phyloP scores from a whole-genome alignment of 2,888 invertebrate species.

The Marasmarcha lunaedactyla region DNA sequence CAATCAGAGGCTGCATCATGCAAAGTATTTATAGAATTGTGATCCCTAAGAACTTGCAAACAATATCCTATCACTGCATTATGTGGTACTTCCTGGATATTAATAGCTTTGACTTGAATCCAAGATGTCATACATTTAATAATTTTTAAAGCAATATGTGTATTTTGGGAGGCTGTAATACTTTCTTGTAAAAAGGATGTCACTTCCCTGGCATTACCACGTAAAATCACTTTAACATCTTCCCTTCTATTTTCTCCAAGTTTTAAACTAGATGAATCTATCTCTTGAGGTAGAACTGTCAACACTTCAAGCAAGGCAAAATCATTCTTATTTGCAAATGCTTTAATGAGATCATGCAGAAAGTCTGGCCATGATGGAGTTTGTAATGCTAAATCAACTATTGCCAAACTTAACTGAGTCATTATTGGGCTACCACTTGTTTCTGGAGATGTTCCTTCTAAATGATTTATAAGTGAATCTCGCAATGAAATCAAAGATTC shows the following conservation, averaged over 20 bases:
- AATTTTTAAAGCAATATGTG: slow-evolving; percentile 78
- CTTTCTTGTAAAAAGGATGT: slow-evolving; percentile 84
- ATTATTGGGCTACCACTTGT: slow-evolving; percentile 88
- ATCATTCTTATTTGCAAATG: slow-evolving; percentile 77
- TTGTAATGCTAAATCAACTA: slow-evolving; percentile 93
- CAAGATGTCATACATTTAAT: slow-evolving; percentile 92
- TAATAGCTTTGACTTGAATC: slow-evolving; percentile 87
- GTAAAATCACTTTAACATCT: slow-evolving; percentile 85
- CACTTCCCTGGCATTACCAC: slow-evolving; percentile 80
- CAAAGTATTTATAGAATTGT: slow-evolving; percentile 72
- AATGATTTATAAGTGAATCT: slow-evolving; percentile 90
- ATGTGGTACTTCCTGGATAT: slow-evolving; percentile 78
- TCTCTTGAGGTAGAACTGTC: slow-evolving; percentile 96
- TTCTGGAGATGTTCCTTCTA: slow-evolving; percentile 82
- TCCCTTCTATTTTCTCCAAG: slow-evolving; percentile 92
- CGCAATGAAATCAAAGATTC: slow-evolving; percentile 87
- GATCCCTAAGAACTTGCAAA: slow-evolving; percentile 76
- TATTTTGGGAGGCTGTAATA: slow-evolving; percentile 74
- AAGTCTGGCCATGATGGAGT: slow-evolving; percentile 95
- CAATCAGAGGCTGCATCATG: slow-evolving; percentile 94
- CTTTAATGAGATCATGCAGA: slow-evolving; percentile 84
- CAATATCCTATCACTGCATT: slow-evolving; percentile 80
- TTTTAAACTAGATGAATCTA: slow-evolving; percentile 81
- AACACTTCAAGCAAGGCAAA: slow-evolving; percentile 92
- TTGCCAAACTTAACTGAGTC: slow-evolving; percentile 91